These are phyloP conservation scores for Darevskia nairensis DNA, from an alignment of 2,797 vertebrate genomes.

Conservation along the genomic window DNA sequence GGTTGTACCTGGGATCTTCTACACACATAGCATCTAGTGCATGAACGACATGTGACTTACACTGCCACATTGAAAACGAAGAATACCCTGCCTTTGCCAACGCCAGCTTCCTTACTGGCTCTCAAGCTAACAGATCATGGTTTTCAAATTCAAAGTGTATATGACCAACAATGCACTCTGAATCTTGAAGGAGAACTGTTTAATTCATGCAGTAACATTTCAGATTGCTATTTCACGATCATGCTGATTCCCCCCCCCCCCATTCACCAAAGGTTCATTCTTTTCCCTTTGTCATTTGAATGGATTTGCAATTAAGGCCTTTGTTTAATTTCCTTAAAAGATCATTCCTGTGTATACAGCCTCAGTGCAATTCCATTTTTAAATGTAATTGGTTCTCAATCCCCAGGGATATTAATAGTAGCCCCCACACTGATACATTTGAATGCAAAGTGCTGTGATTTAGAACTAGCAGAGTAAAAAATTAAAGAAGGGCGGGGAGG, in stretches of 20 bases:
- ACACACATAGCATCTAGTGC: neutral
- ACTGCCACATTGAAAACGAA: neutral
- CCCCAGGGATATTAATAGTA: conserved; percentile 72
- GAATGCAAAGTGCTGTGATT: conserved; percentile 67
- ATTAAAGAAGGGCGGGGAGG: conserved; percentile 36
- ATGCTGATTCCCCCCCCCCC: conserved; percentile 43
- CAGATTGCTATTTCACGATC: conserved; percentile 67
- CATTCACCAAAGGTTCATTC: conserved; percentile 72
- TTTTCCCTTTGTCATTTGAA: conserved; percentile 65
- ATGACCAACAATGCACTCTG: conserved; percentile 31
- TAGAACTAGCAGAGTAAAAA: conserved; percentile 65
- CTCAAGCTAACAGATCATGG: neutral
- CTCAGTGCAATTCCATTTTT: conserved; percentile 66
- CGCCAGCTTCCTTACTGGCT: neutral
- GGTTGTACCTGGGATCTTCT: neutral
- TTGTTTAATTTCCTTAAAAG: conserved; percentile 79
- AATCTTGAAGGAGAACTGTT: conserved; percentile 43
- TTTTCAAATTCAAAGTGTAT: conserved; percentile 51
- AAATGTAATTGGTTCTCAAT: conserved; percentile 77
- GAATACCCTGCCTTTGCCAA: neutral
- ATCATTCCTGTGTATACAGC: conserved; percentile 72
- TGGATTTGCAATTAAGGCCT: conserved; percentile 75
- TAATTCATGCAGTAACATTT: conserved; percentile 61
- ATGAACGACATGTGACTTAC: neutral
- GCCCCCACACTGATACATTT: conserved; percentile 68